Conservation (phyloP, 2,113 vertebrate genomes). For the Carassius auratus region DNA sequence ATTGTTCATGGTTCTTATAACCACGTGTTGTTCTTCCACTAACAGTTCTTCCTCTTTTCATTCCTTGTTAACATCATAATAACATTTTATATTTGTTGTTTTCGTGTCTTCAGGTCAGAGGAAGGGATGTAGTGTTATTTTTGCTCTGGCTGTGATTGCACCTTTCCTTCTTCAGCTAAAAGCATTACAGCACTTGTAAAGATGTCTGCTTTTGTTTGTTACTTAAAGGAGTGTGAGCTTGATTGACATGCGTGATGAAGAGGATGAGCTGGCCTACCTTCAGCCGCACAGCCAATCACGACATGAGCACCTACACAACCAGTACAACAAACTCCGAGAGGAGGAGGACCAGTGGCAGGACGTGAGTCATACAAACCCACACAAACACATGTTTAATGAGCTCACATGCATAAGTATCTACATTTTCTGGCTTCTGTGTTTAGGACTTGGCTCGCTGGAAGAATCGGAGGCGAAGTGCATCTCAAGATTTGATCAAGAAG, state of each 20-base stretch:
- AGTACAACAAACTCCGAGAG: constrained; percentile 84
- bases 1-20: neutral
- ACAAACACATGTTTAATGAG: neutral
- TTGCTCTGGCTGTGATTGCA: neutral
- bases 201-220: constrained; percentile 32
- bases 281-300: constrained; percentile 87
- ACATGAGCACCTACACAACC: constrained; percentile 86
- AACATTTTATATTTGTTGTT: neutral
- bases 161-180: neutral
- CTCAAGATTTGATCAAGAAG: constrained; percentile 94
- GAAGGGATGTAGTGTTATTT: neutral
- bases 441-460: constrained; percentile 97
- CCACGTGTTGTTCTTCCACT: neutral
- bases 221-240: constrained; percentile 87
- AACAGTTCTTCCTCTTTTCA: neutral
- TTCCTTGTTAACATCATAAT: neutral
- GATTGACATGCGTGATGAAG: constrained; percentile 90
- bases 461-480: constrained; percentile 90
- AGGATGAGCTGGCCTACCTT: constrained; percentile 83
- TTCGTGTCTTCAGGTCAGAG: neutral
- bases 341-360: constrained; percentile 95
- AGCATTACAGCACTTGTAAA: neutral
- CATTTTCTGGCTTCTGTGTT: neutral
- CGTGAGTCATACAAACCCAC: constrained; percentile 74
- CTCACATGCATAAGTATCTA: neutral